Evolutionary conservation across 2,113 vertebrate genomes (phyloP).

Genomic region (Willisornis vidua): DNA sequence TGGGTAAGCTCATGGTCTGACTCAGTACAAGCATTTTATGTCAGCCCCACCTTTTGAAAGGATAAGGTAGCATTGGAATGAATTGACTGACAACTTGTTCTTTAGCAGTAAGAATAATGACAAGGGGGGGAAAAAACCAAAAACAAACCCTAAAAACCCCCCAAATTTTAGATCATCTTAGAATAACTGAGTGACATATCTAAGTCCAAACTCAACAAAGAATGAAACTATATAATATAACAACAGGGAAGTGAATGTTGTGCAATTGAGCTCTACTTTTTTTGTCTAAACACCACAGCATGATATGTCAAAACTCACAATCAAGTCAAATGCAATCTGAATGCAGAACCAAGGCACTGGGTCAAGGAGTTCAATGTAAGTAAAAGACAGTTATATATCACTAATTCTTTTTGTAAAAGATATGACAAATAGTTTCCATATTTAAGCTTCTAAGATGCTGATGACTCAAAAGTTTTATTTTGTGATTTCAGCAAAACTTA

Average conservation of each 20-base stretch:
- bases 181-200: neutral
- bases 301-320: neutral
- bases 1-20: neutral
- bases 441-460: neutral
- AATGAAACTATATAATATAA: neutral
- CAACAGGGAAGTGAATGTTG: neutral
- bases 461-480: neutral
- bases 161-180: neutral
- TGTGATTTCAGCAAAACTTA: neutral
- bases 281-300: neutral
- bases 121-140: rapidly evolving
- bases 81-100: neutral
- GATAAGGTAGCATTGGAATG: neutral
- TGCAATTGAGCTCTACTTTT: neutral
- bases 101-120: neutral
- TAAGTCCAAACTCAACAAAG: neutral
- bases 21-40: neutral
- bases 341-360: neutral
- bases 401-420: neutral
- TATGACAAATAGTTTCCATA: neutral
- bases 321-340: neutral
- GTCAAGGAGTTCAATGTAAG: neutral
- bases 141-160: neutral
- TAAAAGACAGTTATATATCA: neutral
- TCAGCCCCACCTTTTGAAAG: neutral